Base-by-base conservation (phyloP, 2,113 vertebrate genomes). In the Microcebus murinus region DNA sequence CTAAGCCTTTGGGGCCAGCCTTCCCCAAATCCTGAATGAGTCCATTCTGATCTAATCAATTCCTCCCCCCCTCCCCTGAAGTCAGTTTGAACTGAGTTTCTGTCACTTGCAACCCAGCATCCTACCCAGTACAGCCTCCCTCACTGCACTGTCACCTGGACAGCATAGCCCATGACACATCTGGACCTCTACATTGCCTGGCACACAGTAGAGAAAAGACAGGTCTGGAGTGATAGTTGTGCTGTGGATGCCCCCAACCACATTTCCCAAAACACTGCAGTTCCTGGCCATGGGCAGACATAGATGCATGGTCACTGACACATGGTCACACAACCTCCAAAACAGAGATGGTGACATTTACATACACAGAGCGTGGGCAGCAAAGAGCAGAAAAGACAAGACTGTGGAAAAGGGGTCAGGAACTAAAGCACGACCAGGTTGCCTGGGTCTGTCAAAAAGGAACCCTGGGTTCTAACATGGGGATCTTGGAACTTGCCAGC, bases 381-480 rank as follows among this genome's bases (percentile, higher is more conserved):
- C 23, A 34, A 59, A 29, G 67, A 87, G 23, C 55, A 76, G 84
- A 74, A 73, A 76, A 45, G 65, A 50, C 2, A 3, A 34, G 29
- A 17, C 23, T 6, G 6, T 42, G 48, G 77, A 25, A 96, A 71
- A 88, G 59, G 92, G 48, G 61, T 73, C 48, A n/a, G 61, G 13
- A 50, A 36, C 6, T 6, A 4, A 50, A 55, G 27, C 1, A 1
- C 10, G 68, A 61, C 92, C 84, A 70, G 48, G 21, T 11, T 34
- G 34, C 81, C 65, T 61, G 23, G 70, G 76, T 67, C 89, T 67
- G 65, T 68, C 83, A 87, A 87, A 89, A 93, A 96, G 81, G 34
- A 97, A 57, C 8, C 89, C 71, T 84, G 82, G 85, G 27, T 61
- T 92, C 68, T 68, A 67, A 85, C 74, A 27, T 2, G 0, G 67